These are phyloP conservation scores for Chloebia gouldiae DNA, from an alignment of 2,113 vertebrate species.

Conservation along the genomic window DNA sequence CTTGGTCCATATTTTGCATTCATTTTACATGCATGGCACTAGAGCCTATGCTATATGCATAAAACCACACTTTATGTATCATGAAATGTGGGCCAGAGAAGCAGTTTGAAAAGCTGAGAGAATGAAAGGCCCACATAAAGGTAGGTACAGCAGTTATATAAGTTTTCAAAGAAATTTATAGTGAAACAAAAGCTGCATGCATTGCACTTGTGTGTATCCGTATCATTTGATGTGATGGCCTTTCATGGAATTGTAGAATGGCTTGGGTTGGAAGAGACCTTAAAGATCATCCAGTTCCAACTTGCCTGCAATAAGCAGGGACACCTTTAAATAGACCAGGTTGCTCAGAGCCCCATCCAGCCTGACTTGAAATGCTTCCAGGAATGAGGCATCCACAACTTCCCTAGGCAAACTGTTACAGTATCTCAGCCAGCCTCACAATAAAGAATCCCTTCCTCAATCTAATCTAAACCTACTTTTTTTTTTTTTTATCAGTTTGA, in stretches of 20 bases:
- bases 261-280: neutral
- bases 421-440: neutral
- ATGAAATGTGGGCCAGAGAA: neutral
- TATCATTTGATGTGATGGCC: neutral
- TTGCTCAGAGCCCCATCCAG: neutral
- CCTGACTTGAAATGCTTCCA: neutral
- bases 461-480: neutral
- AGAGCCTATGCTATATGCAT: neutral
- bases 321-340: neutral
- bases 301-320: neutral
- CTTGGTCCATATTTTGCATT: slow-evolving; percentile 34
- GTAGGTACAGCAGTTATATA: neutral
- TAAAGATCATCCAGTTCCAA: neutral
- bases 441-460: neutral
- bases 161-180: neutral
- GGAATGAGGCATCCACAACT: neutral
- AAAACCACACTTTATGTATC: neutral
- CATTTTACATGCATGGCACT: slow-evolving; percentile 1
- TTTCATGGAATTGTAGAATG: neutral
- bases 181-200: neutral
- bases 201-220: neutral
- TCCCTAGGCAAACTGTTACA: neutral
- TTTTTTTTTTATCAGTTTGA: neutral
- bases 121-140: neutral
- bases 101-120: neutral